Evolutionary conservation across 2,797 vertebrate genomes (phyloP), one percentile per base, ranked within the genome.

Genomic region (Argyrosomus regius): DNA sequence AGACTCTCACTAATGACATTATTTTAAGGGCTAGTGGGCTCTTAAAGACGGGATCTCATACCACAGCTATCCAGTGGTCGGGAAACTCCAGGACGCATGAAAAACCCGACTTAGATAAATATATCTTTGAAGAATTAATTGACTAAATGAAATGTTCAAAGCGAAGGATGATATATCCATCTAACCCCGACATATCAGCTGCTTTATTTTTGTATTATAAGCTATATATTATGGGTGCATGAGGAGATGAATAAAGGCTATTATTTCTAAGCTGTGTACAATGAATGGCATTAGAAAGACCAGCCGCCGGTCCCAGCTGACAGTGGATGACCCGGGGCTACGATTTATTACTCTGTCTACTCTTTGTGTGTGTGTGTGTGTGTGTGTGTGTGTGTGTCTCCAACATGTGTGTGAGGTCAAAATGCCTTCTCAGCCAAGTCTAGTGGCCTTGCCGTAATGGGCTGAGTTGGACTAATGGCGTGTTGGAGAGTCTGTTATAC

Each of bases 391-490:
- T 45, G 67, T 52, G 66, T 58, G 69, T 69, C 18, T 62, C 54
- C n/a, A 22, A 66, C 49, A 65, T 57, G 73, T 80, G 64, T 86
- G 79, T 61, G 62, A 61, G 88, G 83, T 90, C 90, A 88, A 86
- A 80, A 86, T 77, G 85, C 81, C 70, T 77, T 66, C 81, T 77
- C 86, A 79, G 67, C 78, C 61, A 24, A 80, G 72, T 85, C 82
- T 78, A 73, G 81, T 92, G 88, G 85, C 87, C 82, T 80, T 73
- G 63, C 53, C 65, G 82, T 92, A 91, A 90, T 89, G 61, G 87
- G 83, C 87, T 74, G 83, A 78, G 75, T 66, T 69, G 85, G 86
- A 85, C 90, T 89, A 91, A 92, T 91, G 82, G 87, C 24, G 46
- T 85, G 70, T 78, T 85, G 78, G 83, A 72, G 82, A 82, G 83